phyloP scores from a whole-genome alignment of 2,888 invertebrate species.

The Cryptosula pallasiana region DNA sequence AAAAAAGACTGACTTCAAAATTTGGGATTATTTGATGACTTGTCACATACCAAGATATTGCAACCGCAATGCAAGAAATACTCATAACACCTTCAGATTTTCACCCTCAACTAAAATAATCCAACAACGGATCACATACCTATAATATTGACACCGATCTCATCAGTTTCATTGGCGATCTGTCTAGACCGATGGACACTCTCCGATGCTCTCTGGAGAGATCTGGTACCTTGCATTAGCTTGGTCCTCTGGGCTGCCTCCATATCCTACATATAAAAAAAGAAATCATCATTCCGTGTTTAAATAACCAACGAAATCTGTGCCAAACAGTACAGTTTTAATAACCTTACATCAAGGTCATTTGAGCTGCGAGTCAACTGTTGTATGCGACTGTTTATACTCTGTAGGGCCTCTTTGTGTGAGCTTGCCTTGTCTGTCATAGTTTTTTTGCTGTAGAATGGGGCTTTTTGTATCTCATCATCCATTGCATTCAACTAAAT shows the following conservation, averaged over 20 bases:
- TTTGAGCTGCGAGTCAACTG: background rate
- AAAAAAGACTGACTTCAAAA: too few species aligned
- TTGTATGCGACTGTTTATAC: background rate
- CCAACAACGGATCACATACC: too few species aligned
- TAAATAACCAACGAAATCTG: too few species aligned
- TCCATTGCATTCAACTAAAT: constrained; percentile 52
- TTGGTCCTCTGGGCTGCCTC: constrained; percentile 42
- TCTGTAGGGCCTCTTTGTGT: constrained; percentile 35
- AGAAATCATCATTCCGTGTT: background rate
- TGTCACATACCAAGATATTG: too few species aligned
- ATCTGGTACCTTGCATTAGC: constrained; percentile 46
- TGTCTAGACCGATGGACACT: constrained; percentile 63
- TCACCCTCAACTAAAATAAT: too few species aligned
- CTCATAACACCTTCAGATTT: too few species aligned
- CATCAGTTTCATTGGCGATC: constrained; percentile 74
- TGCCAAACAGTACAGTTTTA: too few species aligned
- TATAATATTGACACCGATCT: constrained; percentile 70
- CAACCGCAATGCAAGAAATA: too few species aligned
- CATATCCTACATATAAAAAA: constrained; percentile 31
- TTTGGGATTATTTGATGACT: too few species aligned
- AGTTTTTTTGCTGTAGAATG: constrained; percentile 42
- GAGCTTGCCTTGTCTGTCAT: constrained; percentile 41
- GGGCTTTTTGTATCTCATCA: constrained; percentile 48
- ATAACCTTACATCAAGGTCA: constrained; percentile 6
- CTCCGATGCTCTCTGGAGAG: constrained; percentile 44